Base-by-base conservation (phyloP, 1,140 invertebrate genomes). In the Drosophila ogumai region DNA sequence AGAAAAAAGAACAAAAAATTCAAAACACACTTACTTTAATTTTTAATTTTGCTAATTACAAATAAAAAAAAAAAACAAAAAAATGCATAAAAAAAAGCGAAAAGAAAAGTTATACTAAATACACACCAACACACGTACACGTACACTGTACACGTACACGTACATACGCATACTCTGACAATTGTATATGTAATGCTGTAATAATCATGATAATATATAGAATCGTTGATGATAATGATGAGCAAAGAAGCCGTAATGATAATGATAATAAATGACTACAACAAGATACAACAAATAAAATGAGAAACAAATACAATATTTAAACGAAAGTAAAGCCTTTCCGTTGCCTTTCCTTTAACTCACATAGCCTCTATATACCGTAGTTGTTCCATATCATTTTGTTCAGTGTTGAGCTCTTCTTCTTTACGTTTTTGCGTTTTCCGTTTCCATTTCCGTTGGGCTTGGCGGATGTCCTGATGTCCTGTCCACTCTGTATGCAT, bases 121-220 rank as follows among this genome's bases (percentile, higher is more conserved):
- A 28, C 4, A 56, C 47, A 81, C 47, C 75, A 10, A 54, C 41
- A 60, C 38, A 65, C 25, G 15, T 19, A 60, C 38, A 65, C 25
- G 15, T 19, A 56, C 46, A 65, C 50, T 46, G 44, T 49, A 43
- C 54, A 67, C 43, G 60, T 13, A 65, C 52, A 71, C 25, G 46
- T 34, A 46, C 19, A 80, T 54, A 72, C 67, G 63, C 57, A 84
- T 61, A 73, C 61, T 52, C 61, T 65, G 74, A 84, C 73, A 75
- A 63, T 58, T 85, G 67, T 72, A 85, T 68, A 69, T 80, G 82
- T 69, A 84, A 57, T 81, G 65, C 79, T 84, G 82, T 82, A 81
- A 81, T 77, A 84, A 77, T 74, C 78, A 77, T 73, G 61, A 71
- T 81, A 81, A 81, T 74, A 73, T 77, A 68, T 82, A 82, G 67